Base-by-base conservation (phyloP, 2,113 vertebrate genomes). In the Spea bombifrons region DNA sequence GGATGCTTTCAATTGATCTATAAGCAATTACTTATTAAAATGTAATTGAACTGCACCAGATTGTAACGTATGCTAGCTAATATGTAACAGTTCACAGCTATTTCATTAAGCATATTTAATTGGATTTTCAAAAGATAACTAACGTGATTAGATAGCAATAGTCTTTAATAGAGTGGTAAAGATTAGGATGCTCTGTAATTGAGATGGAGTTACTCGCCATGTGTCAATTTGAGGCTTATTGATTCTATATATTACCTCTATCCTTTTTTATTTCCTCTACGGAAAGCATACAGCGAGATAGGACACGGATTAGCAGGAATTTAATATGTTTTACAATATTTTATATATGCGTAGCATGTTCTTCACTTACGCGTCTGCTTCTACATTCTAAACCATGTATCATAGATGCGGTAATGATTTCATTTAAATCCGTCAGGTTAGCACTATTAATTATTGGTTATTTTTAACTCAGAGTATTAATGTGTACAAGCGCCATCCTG, bases 51-150 rank as follows among this genome's bases (percentile, higher is more conserved):
- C 78, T 80, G 78, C 78, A 74, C 73, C 78, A 80, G 78, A 80
- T 80, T 80, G 78, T 80, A 80, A 74, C 78, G 78, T 80, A 80
- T 74, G 75, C 75, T 78, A 74, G 78, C 71, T 73, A 78, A 82
- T 84, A 87, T 84, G 82, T 79, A 78, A 87, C 84, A 84, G 85
- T 87, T 84, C 79, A 84, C 83, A 83, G 83, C 64, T 81, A 65
- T 85, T 84, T 75, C 83, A 85, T 86, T 85, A 87, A 85, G 84
- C 84, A 85, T 81, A 81, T 82, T 86, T 81, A 80, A 80, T 80
- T 80, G 78, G 78, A 80, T 80, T 80, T 80, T 66, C 78, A 80
- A 71, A 74, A 80, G 78, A 80, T 80, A 80, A 80, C 78, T 80
- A 80, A 80, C 71, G 74, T 71, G 78, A 80, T 80, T 80, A 80